Base-by-base conservation (phyloP, 2,797 vertebrate genomes). In the Podarcis siculus region DNA sequence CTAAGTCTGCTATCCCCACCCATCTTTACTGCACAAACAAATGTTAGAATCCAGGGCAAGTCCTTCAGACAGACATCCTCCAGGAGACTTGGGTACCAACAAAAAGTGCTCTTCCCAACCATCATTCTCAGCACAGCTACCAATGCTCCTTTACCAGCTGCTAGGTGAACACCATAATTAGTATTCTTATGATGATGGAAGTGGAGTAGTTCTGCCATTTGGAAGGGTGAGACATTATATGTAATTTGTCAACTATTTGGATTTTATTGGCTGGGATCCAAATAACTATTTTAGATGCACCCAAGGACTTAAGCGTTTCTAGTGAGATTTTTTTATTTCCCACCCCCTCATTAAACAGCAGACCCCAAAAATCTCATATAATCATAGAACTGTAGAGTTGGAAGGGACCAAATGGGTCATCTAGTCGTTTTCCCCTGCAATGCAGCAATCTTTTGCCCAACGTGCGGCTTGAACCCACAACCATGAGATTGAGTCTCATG, bases 1-100 rank as follows among this genome's bases (percentile, higher is more conserved):
- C 89, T 84, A 72, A 79, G 69, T 39, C 92, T 94, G 93, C 87
- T 88, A 75, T 64, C 73, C 23, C 30, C 64, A 69, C 8, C 23
- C 12, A 79, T 9, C 37, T 13, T 21, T 42, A 30, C 42, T 67
- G 35, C 45, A 32, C 55, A 66, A 32, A 25, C 17, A 72, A n/a
- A 81, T 81, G 35, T 9, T 86, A 37, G 42, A 76, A 80, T 12
- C 30, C 23, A 49, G 71, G 21, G 21, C 58, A 66, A 32, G 10
- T 87, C 61, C 35, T 87, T 80, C 19, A 71, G n/a, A 58, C 55
- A 66, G 25, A 55, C 4, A 35, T 7, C 7, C 49, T 89, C 71
- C 67, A 55, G 37, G 6, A 25, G 35, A 35, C 32, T 19, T 19
- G 72, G 32, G 13, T 64, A 75, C 13, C 79, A 73, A 66, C 67